Conservation (phyloP, 2,113 vertebrate genomes). For the Ovis aries region ARS-UI_Ramb_v3.0 NC_056071.1:52613001-52613500, state of each 20-base stretch:
- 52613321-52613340: neutral
- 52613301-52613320: neutral
- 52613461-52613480: too few relatives aligned
- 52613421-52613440: neutral
- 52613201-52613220: neutral
- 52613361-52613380: neutral
- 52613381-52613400: neutral
- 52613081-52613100: neutral
- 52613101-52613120: neutral
- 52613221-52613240: neutral
- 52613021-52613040: neutral
- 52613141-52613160: neutral
- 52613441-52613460: too few relatives aligned
- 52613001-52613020: neutral
- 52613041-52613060: neutral
- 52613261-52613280: neutral
- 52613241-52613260: neutral
- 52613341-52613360: neutral
- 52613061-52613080: neutral
- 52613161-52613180: neutral
- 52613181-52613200: neutral
- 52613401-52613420: neutral
- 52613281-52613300: neutral
- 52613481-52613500: too few relatives aligned
- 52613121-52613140: neutral